A percentile compares a stretch with the other conserved stretches of the same genome.
Conservation (phyloP, 2,113 vertebrate genomes). For the Toxostoma redivivum region DNA sequence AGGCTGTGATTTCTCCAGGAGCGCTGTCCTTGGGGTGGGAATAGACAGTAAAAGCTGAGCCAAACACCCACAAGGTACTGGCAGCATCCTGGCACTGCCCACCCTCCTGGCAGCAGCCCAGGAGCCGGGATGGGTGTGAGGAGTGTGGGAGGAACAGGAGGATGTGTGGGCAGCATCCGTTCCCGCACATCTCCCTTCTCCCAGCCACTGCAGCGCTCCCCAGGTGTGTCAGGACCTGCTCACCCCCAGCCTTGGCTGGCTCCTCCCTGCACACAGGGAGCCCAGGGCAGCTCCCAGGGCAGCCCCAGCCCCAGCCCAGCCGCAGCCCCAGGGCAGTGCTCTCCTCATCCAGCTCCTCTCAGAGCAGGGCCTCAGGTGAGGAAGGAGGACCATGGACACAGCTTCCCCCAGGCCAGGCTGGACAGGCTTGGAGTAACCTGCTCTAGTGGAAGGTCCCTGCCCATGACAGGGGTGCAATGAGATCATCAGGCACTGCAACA, state of each 20-base stretch:
- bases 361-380: background rate
- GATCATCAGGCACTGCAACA: background rate
- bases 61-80: background rate
- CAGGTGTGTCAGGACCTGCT: background rate
- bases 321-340: fast-evolving
- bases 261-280: background rate
- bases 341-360: background rate
- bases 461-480: background rate
- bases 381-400: background rate
- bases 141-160: background rate
- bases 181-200: background rate
- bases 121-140: background rate
- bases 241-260: background rate
- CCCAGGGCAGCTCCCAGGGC: background rate
- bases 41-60: background rate
- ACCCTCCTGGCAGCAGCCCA: background rate
- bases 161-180: fast-evolving
- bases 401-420: background rate
- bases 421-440: background rate
- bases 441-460: background rate
- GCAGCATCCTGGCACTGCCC: background rate
- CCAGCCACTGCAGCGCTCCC: background rate
- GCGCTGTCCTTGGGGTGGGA: background rate
- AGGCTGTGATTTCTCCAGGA: background rate
- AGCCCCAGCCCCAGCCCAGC: no score